A percentile compares a stretch with the other conserved stretches of the same genome.
These are phyloP conservation scores for Drosophila borealis DNA, from an alignment of 2,888 invertebrate species.

Conservation along the genomic window DNA sequence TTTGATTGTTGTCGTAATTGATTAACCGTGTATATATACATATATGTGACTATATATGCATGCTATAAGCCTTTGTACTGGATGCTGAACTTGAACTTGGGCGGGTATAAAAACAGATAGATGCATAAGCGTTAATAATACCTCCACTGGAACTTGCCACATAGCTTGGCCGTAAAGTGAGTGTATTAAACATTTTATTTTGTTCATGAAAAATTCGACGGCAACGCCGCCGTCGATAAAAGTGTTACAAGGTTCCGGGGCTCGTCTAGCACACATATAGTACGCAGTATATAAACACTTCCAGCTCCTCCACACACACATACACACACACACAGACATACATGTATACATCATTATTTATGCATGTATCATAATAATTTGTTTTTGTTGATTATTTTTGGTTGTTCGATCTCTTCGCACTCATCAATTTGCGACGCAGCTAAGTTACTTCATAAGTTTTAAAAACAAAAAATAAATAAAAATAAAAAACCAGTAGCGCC, in stretches of 20 bases:
- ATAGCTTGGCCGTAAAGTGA: conserved; percentile 8
- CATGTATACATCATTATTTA: neutral
- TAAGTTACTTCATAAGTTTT: conserved; percentile 6
- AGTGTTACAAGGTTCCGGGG: conserved; percentile 58
- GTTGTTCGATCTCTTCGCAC: conserved; percentile 3
- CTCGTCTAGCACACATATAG: conserved; percentile 11
- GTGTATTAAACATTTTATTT: conserved; percentile 27
- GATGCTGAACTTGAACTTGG: conserved; percentile 64
- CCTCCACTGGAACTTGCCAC: conserved; percentile 13
- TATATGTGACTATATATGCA: conserved; percentile 5
- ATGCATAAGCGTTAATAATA: conserved; percentile 42
- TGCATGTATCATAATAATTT: conserved; percentile 1
- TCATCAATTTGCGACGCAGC: conserved; percentile 28
- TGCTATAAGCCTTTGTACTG: conserved; percentile 33
- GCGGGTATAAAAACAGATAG: conserved; percentile 8
- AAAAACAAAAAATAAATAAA: neutral
- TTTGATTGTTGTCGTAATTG: conserved; percentile 55
- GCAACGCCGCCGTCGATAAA: conserved; percentile 16
- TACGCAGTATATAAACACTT: neutral
- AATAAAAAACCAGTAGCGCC: conserved; percentile 41
- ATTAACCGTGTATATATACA: conserved; percentile 27
- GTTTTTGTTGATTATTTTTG: conserved; percentile 6
- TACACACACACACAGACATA: neutral
- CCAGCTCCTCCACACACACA: conserved; percentile 4
- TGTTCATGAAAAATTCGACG: conserved; percentile 32